Base-by-base conservation (phyloP, 1,140 invertebrate species). In the Drosophila pandora region DNA sequence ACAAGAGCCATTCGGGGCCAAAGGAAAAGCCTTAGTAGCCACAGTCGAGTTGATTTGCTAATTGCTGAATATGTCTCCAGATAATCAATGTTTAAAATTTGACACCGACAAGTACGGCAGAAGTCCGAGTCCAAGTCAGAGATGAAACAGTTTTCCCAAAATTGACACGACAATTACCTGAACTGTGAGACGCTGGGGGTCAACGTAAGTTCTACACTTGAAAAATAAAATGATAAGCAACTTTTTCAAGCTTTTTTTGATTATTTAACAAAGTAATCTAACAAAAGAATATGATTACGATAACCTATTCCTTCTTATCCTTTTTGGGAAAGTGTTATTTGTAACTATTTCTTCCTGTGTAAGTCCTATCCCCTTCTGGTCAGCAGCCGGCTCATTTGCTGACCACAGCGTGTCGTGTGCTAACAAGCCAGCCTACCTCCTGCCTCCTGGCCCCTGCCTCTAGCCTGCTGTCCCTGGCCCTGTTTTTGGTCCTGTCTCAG, bases 11-110 rank as follows among this genome's bases (percentile, higher is more conserved):
- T 28, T 28, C 6, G 23, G 10, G 22, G 8, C 28, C 37, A 1
- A 13, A 13, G 30, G 41, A 23, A n/a, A 10, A 63, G 64, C 54
- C 56, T 56, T 41, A 73, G 72, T 8, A 76, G 76, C 80, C 78
- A 67, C 82, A 90, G 59, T 61, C 72, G 76, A 90, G 89, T 90
- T 90, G 90, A 90, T 90, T 90, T 90, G 90, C 90, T 90, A 90
- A 90, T 90, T 90, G 90, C 90, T 90, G 82, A 87, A 90, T 88
- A 90, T 90, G 90, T 90, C 89, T 90, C 84, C 90, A 90, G 90
- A 90, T 90, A 90, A 90, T 90, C 90, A 90, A 87, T 90, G 81
- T 90, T 89, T 87, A 78, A 90, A 82, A 87, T 87, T 83, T 90
- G 83, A 88, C 83, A 88, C 58, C 63, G 67, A 73, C 63, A 37